Evolutionary conservation across 2,113 vertebrate genomes (phyloP), one percentile per base, ranked within the genome.

Genomic region (Urocolius indicus): DNA sequence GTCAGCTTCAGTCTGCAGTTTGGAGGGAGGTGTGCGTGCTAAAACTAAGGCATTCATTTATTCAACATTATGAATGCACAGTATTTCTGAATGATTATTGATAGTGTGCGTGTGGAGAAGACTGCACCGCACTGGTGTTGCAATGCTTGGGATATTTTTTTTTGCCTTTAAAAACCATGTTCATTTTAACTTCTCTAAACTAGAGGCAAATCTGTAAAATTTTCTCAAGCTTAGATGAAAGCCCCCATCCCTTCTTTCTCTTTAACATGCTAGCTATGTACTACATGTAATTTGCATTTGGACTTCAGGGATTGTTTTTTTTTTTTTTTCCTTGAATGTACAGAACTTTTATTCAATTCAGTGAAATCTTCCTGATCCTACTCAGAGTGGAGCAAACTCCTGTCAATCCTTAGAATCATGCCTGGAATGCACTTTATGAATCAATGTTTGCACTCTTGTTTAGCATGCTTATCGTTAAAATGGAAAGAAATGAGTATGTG

Each of bases 81-180:
- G 19, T 63, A 69, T 79, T 80, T 86, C 80, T 89, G 77, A 66
- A 55, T 68, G 78, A 49, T 59, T 87, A 69, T 23, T 43, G 87
- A 59, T 52, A 72, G 45, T 72, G 92, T 96, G 95, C 79, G 82
- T 84, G 89, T 87, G 95, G 90, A 96, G 96, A 89, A 97, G 94
- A 96, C 94, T 94, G 89, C 94, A 95, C 93, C 92, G 88, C 94
- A 92, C 93, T 97, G 96, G 96, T 97, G 93, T 96, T 94, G 91
- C 91, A 82, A 94, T 82, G 10, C 54, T 55, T 54, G 55, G 38
- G 38, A 41, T 41, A n/a, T 13, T 77, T 34, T 0, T 16, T n/a
- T n/a, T 72, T 61, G 84, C 87, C 62, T 81, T 63, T 55, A 71
- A 90, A 96, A 95, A 18, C 16, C 51, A 46, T 17, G 13, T 51